Conservation (phyloP, 2,113 vertebrate genomes). For the Cottus gobio region DNA sequence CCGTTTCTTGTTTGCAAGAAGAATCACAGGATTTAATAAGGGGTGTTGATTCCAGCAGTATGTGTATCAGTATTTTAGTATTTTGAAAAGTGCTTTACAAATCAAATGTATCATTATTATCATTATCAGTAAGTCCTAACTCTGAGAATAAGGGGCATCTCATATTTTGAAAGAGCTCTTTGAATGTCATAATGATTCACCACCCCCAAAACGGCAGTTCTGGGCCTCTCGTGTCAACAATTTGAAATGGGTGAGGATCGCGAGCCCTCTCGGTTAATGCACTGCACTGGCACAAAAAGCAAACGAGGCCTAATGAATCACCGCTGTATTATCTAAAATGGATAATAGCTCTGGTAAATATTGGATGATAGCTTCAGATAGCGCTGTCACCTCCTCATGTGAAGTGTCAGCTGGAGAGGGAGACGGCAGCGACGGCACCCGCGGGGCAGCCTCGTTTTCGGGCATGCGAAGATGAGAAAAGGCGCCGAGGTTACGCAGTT, state of each 20-base stretch:
- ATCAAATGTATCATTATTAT: too few species aligned
- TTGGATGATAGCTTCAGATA: constrained; percentile 41
- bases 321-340: constrained; percentile 53
- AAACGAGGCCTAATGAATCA: constrained; percentile 68
- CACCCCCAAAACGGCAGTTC: constrained; percentile 8
- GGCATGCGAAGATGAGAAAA: constrained; percentile 41
- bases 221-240: constrained; percentile 54
- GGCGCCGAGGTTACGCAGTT: constrained; percentile 27
- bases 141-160: not conserved
- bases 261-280: constrained; percentile 52
- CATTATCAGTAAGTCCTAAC: not conserved
- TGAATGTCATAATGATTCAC: constrained; percentile 28
- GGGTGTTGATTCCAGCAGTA: not conserved
- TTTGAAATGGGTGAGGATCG: constrained; percentile 46
- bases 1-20: not conserved
- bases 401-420: constrained; percentile 45
- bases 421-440: constrained; percentile 39
- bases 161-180: not conserved
- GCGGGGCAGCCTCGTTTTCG: constrained; percentile 27
- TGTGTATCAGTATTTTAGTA: not conserved
- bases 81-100: too few species aligned
- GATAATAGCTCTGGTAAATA: constrained; percentile 36
- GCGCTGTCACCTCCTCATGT: constrained; percentile 49
- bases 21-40: not conserved
- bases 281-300: constrained; percentile 52